Base-by-base conservation (phyloP, 2,113 vertebrate species). In the zebrafish (Danio rerio) region DNA sequence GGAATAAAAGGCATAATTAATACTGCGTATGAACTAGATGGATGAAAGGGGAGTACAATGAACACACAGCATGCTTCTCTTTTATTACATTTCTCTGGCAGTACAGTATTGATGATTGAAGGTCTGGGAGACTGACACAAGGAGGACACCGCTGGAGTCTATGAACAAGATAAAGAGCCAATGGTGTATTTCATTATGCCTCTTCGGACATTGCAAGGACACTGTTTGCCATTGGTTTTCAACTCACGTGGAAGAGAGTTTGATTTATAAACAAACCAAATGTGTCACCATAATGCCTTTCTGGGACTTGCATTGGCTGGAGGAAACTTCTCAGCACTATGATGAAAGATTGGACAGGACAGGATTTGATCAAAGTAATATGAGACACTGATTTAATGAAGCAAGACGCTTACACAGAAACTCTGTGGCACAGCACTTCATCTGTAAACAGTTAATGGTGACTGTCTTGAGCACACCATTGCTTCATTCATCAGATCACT, bases 231-330 rank as follows among this genome's bases (percentile, higher is more conserved):
- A 45, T 76, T 61, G 45, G 58, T 63, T 15, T 76, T 61, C 73
- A 1, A 1, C 58, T 77, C 75, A 77, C 75, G 20, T 63, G 75
- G 43, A 7, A 5, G 62, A 50, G 59, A 77, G 45, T 62, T 75
- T 77, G 74, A 77, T 77, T 77, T 77, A 77, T 77, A 63, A 77
- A 63, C 74, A 50, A 77, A 58, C 56, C 58, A 50, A 63, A 77
- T 50, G 58, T 77, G 47, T 77, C 75, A 62, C 59, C 43, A 49
- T 58, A 56, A 58, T 58, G 71, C 71, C 53, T 61, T 76, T 47
- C 56, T 76, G 42, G 73, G 73, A 42, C 56, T 15, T 15, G 20
- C 9, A 49, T n/a, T 49, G 56, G 53, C 53, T 59, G 16, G 18
- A 61, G 18, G 61, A 31, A 62, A 31, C 58, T 49, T 77, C 74